phyloP scores from a whole-genome alignment of 2,797 vertebrate species.

The Craterocephalus amniculus region DNA sequence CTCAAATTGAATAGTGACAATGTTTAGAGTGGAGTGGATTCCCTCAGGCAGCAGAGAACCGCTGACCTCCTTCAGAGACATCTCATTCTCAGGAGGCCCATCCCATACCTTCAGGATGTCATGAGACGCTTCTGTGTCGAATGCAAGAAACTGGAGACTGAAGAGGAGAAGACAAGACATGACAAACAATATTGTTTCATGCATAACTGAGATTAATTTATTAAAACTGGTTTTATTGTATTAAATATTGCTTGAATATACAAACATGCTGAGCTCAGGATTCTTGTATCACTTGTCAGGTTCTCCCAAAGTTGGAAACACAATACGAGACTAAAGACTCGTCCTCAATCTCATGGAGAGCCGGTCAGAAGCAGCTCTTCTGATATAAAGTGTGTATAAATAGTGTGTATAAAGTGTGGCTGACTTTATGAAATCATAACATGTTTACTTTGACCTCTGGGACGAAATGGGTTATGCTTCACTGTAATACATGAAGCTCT shows the following conservation, averaged over 20 bases:
- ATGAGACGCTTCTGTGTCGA: slow-evolving; percentile 97
- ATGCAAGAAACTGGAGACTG: slow-evolving; percentile 97
- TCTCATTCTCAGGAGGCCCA: slow-evolving; percentile 94
- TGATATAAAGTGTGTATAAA: slow-evolving; percentile 46
- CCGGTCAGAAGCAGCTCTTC: slow-evolving; percentile 48
- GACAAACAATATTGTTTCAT: not conserved
- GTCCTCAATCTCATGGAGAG: slow-evolving; percentile 56
- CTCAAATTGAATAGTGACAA: slow-evolving; percentile 96
- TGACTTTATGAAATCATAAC: slow-evolving; percentile 59
- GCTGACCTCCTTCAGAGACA: slow-evolving; percentile 95
- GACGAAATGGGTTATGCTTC: slow-evolving; percentile 59
- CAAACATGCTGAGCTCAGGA: slow-evolving; percentile 3
- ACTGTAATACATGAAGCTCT: slow-evolving; percentile 46
- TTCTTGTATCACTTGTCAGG: slow-evolving; percentile 53
- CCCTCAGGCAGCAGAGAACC: slow-evolving; percentile 95
- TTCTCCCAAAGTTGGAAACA: slow-evolving; percentile 46
- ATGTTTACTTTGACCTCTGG: slow-evolving; percentile 64
- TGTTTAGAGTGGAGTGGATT: slow-evolving; percentile 95
- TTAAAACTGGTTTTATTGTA: slow-evolving; percentile 7
- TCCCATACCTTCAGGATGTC: slow-evolving; percentile 98
- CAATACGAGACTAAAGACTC: slow-evolving; percentile 30
- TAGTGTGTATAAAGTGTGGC: too few species aligned
- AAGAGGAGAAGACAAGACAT: slow-evolving; percentile 20
- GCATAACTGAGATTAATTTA: not conserved
- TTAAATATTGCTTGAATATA: slow-evolving; percentile 10